Evolutionary conservation across 2,113 vertebrate genomes (phyloP).

Genomic region (Atherinomorus stipes): DNA sequence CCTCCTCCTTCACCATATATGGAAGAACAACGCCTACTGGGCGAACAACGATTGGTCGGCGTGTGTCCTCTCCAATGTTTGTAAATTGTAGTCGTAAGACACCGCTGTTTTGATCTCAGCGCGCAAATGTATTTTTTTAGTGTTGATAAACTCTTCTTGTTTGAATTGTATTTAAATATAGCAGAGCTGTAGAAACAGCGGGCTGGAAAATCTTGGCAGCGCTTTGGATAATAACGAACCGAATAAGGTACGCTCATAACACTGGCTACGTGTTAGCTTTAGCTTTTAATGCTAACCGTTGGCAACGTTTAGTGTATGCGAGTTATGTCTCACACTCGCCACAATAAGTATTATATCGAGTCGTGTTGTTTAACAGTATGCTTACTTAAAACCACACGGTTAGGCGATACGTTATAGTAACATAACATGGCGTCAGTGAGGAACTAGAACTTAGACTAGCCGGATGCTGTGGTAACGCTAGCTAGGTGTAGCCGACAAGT

Average conservation of each 20-base stretch:
- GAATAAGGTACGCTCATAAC: constrained; percentile 50
- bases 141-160: constrained; percentile 54
- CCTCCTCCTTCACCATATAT: constrained; percentile 76
- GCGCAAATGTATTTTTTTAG: constrained; percentile 80
- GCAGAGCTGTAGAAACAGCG: constrained; percentile 23
- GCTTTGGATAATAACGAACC: constrained; percentile 39
- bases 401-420: background rate
- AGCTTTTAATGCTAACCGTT: constrained; percentile 62
- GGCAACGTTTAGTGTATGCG: background rate
- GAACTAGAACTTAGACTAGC: constrained; percentile 46
- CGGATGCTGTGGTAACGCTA: constrained; percentile 33
- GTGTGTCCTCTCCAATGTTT: constrained; percentile 72
- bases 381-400: background rate
- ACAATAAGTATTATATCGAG: background rate
- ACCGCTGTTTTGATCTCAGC: constrained; percentile 72
- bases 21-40: constrained; percentile 52
- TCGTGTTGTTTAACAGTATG: background rate
- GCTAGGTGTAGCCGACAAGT: constrained; percentile 37
- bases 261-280: constrained; percentile 62
- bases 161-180: constrained; percentile 67
- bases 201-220: constrained; percentile 27
- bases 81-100: constrained; percentile 74
- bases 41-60: constrained; percentile 76
- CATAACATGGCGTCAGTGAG: constrained; percentile 60
- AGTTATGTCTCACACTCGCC: background rate